These are phyloP conservation scores for Aphidius ervi DNA, from an alignment of 1,140 invertebrate species.

Conservation along the genomic window DNA sequence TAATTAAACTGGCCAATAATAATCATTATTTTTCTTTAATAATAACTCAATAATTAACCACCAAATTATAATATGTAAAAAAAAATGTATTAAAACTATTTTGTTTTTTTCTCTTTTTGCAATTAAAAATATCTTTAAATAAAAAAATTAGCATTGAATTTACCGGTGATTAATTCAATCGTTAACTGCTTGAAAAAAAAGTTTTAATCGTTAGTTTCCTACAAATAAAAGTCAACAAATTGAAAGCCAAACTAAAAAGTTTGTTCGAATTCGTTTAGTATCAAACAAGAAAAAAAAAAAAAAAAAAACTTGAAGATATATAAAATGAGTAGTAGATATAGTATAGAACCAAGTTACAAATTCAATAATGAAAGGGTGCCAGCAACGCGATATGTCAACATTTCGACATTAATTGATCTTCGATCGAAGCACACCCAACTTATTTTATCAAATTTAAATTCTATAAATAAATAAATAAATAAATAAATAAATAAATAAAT, in stretches of 20 bases:
- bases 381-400: slow-evolving; percentile 18
- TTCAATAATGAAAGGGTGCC: no score
- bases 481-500: no score
- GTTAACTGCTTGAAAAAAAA: slow-evolving; percentile 21
- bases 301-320: background rate
- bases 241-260: slow-evolving; percentile 35
- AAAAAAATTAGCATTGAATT: background rate
- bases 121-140: no score
- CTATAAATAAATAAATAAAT: no score
- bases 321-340: no score
- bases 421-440: slow-evolving; percentile 1
- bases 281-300: slow-evolving; percentile 4
- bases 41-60: no score
- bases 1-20: no score
- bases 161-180: background rate
- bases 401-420: slow-evolving; percentile 23
- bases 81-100: no score
- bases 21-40: no score
- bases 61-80: no score
- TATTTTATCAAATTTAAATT: no score
- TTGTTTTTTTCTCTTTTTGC: no score
- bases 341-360: background rate
- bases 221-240: slow-evolving; percentile 32
- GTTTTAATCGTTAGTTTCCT: slow-evolving; percentile 34
- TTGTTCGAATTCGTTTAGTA: slow-evolving; percentile 23